Conservation (phyloP, 1,140 invertebrate genomes). For the Formica selysi region DNA sequence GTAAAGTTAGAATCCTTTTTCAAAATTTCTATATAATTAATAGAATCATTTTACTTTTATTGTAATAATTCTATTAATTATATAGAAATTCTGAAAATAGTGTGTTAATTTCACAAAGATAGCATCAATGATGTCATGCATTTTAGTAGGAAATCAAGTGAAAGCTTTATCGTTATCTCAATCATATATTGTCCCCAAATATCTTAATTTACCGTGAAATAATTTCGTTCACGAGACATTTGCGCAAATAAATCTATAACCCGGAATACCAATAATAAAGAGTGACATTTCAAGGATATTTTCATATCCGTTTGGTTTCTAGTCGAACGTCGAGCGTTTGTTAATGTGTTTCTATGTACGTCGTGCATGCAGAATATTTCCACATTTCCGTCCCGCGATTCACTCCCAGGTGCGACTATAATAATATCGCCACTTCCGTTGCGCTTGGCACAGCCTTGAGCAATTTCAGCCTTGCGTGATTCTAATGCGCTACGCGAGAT, state of each 20-base stretch:
- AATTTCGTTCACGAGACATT: not conserved
- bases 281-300: slow-evolving; percentile 15
- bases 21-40: not conserved
- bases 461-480: slow-evolving; percentile 39
- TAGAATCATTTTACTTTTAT: not conserved
- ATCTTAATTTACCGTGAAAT: slow-evolving; percentile 4
- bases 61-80: slow-evolving; percentile 15
- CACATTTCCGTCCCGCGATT: not conserved
- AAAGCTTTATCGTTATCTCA: not conserved
- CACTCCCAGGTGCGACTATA: slow-evolving; percentile 44
- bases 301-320: not conserved
- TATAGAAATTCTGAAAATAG: not conserved
- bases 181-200: not conserved
- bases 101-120: not conserved
- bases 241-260: not conserved
- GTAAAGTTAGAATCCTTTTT: not conserved
- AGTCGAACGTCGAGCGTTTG: not conserved
- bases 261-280: not conserved
- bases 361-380: slow-evolving; percentile 1
- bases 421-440: slow-evolving; percentile 42
- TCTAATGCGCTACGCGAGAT: slow-evolving; percentile 35
- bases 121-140: not conserved
- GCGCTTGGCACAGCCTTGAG: slow-evolving; percentile 20
- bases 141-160: not conserved
- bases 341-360: not conserved